Conservation (phyloP, 2,797 vertebrate genomes). For the Melanitta fusca region DNA sequence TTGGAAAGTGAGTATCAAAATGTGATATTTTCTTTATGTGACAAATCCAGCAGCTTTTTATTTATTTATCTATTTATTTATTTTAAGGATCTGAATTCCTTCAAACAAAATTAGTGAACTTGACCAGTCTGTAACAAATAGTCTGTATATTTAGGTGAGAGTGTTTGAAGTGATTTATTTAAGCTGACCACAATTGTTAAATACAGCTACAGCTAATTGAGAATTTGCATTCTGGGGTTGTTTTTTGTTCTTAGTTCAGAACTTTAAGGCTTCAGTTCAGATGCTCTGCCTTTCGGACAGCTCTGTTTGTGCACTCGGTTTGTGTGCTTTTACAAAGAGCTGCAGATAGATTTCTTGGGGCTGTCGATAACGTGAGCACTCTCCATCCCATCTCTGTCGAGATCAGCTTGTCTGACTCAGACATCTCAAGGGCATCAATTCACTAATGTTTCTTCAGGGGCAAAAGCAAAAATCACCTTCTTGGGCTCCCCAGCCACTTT, state of each 20-base stretch:
- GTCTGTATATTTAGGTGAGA: background rate
- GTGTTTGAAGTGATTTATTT: background rate
- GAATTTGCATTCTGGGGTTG: background rate
- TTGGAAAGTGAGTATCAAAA: background rate
- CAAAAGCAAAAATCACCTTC: background rate
- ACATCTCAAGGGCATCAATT: background rate
- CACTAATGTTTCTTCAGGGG: background rate
- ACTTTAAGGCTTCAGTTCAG: background rate
- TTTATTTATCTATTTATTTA: background rate
- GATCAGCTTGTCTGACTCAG: background rate
- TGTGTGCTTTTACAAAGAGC: background rate
- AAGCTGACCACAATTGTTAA: background rate
- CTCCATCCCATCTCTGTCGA: background rate
- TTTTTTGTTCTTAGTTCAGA: background rate
- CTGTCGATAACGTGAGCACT: background rate
- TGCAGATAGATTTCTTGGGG: background rate
- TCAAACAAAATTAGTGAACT: accelerated
- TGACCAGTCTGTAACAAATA: background rate
- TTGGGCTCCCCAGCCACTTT: background rate
- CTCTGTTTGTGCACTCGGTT: accelerated
- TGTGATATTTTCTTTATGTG: too few relatives aligned
- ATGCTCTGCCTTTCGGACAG: background rate
- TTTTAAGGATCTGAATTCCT: background rate
- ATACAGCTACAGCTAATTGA: background rate
- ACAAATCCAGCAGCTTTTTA: background rate